phyloP scores from a whole-genome alignment of 2,113 vertebrate genomes.

The Catharus minimus region DNA sequence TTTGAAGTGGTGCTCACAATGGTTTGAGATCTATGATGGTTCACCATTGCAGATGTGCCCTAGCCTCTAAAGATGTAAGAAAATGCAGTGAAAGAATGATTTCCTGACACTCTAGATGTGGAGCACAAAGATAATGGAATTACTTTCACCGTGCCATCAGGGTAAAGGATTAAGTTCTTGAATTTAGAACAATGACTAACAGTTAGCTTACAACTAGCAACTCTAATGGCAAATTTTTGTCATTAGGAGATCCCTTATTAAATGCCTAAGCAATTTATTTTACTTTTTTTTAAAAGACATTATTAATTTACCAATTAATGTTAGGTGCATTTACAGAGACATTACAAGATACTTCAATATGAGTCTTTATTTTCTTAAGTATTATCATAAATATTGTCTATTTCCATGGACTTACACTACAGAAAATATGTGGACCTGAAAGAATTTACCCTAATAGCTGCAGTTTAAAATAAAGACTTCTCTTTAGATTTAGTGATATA shows the following conservation, averaged over 20 bases:
- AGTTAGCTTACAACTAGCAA: not conserved
- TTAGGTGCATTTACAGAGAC: not conserved
- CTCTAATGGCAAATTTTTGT: not conserved
- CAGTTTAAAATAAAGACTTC: not conserved
- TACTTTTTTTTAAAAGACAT: not conserved
- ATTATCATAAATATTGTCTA: not conserved
- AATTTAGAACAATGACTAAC: not conserved
- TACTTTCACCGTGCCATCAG: not conserved
- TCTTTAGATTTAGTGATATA: not conserved
- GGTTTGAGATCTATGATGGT: not conserved
- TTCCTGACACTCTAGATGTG: not conserved
- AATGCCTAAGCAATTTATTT: not conserved
- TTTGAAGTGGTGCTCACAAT: fast-evolving
- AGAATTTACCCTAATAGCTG: not conserved
- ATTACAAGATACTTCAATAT: not conserved
- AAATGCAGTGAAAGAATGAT: not conserved
- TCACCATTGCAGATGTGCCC: not conserved
- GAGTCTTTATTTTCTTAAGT: not conserved
- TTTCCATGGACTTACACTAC: not conserved
- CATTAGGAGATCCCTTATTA: not conserved
- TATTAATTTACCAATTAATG: not conserved
- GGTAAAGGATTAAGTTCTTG: not conserved
- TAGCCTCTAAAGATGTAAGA: not conserved
- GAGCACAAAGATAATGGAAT: not conserved
- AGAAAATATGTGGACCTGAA: not conserved